phyloP scores from a whole-genome alignment of 2,113 vertebrate species.

The Mobula hypostoma region DNA sequence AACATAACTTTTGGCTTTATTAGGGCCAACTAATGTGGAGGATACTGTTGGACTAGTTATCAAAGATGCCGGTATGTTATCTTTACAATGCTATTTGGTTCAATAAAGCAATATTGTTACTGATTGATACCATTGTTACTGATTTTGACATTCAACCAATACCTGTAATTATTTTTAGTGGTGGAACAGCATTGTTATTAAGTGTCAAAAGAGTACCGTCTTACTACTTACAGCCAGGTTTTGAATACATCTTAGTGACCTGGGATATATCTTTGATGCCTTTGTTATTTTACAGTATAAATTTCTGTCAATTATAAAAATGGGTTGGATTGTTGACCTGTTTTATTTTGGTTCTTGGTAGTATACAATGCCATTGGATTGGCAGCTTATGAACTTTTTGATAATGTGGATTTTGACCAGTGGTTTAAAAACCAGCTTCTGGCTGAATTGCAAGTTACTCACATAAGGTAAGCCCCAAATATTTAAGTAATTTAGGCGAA shows the following conservation, averaged over 20 bases:
- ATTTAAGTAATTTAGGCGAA: slow-evolving; percentile 17
- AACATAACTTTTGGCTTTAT: not conserved
- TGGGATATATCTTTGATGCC: not conserved
- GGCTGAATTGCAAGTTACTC: slow-evolving; percentile 81
- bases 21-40: slow-evolving; percentile 76
- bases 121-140: not conserved
- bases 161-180: not conserved
- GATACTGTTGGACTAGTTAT: slow-evolving; percentile 79
- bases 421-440: slow-evolving; percentile 96
- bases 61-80: slow-evolving; percentile 86
- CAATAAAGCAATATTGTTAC: not conserved
- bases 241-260: not conserved
- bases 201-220: not conserved
- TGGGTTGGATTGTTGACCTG: not conserved
- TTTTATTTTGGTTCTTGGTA: slow-evolving; percentile 50
- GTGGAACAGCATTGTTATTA: not conserved
- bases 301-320: not conserved
- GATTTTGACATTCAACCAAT: not conserved
- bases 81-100: not conserved
- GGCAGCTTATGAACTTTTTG: slow-evolving; percentile 91
- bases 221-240: not conserved
- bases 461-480: slow-evolving; percentile 72
- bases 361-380: slow-evolving; percentile 94
- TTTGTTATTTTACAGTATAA: not conserved
- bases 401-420: slow-evolving; percentile 94